A percentile compares a stretch with the other conserved stretches of the same genome.
Conservation (phyloP, 2,888 invertebrate species). For the Metallyticus violacea region DNA sequence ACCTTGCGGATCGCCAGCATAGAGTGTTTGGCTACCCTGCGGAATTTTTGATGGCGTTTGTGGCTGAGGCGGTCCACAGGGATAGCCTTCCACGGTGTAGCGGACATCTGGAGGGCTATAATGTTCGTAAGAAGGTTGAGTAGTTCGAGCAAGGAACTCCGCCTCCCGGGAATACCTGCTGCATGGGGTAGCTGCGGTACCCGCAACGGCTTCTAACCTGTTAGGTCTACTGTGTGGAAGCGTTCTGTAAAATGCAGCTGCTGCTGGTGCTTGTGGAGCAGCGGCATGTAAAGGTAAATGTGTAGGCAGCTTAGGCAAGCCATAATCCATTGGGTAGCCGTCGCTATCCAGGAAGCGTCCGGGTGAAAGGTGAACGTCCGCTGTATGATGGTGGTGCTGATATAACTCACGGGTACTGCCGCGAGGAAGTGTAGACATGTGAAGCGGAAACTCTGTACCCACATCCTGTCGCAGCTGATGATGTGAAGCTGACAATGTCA, state of each 20-base stretch:
- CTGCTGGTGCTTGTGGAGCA: conserved; percentile 31
- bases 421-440: conserved; percentile 51
- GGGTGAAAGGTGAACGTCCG: conserved; percentile 71
- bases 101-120: conserved; percentile 57
- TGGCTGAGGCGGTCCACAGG: conserved; percentile 47
- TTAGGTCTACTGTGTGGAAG: conserved; percentile 62
- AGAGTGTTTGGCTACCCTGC: conserved; percentile 7
- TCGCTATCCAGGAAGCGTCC: conserved; percentile 71
- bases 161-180: conserved; percentile 62
- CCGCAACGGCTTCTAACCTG: background rate
- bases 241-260: conserved; percentile 63
- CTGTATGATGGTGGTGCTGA: conserved; percentile 53
- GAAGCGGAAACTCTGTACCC: conserved; percentile 40
- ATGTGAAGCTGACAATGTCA: background rate
- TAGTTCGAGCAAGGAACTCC: conserved; percentile 58
- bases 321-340: conserved; percentile 76
- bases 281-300: conserved; percentile 28
- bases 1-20: conserved; percentile 25
- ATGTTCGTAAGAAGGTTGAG: conserved; percentile 48
- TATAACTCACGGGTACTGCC: conserved; percentile 54
- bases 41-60: conserved; percentile 5
- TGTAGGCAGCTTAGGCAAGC: conserved; percentile 63
- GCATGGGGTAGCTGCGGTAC: conserved; percentile 51
- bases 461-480: background rate
- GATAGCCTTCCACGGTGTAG: conserved; percentile 79